Evolutionary conservation across 2,113 vertebrate genomes (phyloP).

Genomic region (Tympanuchus pallidicinctus): DNA sequence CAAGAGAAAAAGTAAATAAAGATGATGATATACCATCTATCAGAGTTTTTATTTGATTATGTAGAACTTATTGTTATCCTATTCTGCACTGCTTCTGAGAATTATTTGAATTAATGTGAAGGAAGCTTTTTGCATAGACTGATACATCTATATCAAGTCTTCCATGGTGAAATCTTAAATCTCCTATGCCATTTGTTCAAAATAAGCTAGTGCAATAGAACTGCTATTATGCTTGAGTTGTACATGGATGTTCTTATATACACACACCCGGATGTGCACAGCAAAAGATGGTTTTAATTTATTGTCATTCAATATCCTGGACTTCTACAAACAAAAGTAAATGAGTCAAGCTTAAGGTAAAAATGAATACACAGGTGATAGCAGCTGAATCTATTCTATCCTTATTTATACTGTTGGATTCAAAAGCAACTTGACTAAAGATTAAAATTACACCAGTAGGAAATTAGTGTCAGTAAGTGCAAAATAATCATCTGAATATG

Average conservation of each 20-base stretch:
- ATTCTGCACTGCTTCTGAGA: neutral
- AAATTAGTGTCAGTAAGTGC: neutral
- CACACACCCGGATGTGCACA: fast-evolving
- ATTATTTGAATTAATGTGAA: neutral
- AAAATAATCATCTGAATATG: neutral
- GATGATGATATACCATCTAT: neutral
- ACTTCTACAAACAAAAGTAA: neutral
- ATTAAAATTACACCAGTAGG: neutral
- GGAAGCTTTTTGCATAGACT: fast-evolving
- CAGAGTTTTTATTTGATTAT: neutral
- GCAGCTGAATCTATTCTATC: neutral
- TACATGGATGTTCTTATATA: neutral
- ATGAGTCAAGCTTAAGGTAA: neutral
- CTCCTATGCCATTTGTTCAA: neutral
- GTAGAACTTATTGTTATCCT: neutral
- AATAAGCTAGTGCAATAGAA: neutral
- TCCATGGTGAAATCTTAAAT: neutral
- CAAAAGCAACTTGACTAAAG: neutral
- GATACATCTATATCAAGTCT: neutral
- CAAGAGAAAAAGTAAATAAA: neutral
- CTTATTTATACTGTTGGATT: neutral
- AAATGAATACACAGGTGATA: neutral
- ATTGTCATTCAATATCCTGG: neutral
- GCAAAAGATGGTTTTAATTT: neutral
- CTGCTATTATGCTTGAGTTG: neutral